phyloP scores from a whole-genome alignment of 2,113 vertebrate species.

The Xyrauchen texanus region DNA sequence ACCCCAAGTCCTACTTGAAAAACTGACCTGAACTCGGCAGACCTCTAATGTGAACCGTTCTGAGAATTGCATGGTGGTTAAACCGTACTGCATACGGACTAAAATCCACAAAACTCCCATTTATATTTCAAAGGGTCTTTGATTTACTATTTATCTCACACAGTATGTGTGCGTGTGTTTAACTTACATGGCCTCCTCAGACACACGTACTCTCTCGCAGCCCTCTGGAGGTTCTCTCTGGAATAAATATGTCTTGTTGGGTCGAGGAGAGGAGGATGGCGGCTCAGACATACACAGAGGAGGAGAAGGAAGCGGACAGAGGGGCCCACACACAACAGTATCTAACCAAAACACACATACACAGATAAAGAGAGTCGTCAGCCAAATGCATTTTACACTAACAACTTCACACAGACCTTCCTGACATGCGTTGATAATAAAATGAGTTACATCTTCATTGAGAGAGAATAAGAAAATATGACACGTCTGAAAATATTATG shows the following conservation, averaged over 20 bases:
- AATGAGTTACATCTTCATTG: no score
- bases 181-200: constrained; percentile 86
- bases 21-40: no score
- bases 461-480: no score
- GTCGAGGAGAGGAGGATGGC: constrained; percentile 82
- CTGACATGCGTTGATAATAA: background rate
- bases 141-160: background rate
- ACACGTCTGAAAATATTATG: no score
- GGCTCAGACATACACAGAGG: constrained; percentile 64
- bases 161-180: background rate
- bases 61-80: no score
- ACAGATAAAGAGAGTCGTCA: background rate
- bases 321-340: constrained; percentile 40
- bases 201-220: constrained; percentile 85
- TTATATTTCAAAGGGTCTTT: background rate
- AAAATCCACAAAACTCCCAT: background rate
- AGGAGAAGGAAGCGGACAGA: constrained; percentile 56
- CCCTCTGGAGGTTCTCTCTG: constrained; percentile 91
- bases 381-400: background rate
- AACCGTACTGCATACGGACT: no score
- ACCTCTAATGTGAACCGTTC: no score
- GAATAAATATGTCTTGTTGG: constrained; percentile 89
- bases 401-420: background rate
- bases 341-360: constrained; percentile 38
- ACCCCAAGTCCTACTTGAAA: no score